Percentiles rank a stretch among this genome's conserved stretches.
Evolutionary conservation across 2,888 invertebrate species (phyloP).

Genomic region (Sphaeridia pumilis): DNA sequence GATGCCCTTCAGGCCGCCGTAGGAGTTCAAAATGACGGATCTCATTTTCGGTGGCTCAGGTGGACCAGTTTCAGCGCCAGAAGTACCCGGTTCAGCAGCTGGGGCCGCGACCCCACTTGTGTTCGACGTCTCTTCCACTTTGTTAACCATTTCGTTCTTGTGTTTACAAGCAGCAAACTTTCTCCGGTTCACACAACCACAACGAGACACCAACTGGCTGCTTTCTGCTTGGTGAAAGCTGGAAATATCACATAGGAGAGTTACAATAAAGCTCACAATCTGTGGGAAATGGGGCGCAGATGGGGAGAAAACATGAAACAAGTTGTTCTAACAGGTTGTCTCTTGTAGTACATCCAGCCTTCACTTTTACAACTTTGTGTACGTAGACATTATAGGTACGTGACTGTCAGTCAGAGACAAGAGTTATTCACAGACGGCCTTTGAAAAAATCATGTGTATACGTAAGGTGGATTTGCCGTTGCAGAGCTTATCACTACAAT

Average conservation of each 20-base stretch:
- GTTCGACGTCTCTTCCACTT: slow-evolving; percentile 3
- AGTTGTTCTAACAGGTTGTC: too few species aligned
- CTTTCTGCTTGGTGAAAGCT: neutral
- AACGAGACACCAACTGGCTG: neutral
- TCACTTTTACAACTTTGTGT: too few species aligned
- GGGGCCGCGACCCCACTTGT: slow-evolving; percentile 11
- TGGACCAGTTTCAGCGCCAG: slow-evolving; percentile 35
- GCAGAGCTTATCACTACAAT: too few species aligned
- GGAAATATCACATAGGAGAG: neutral
- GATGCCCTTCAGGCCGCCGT: slow-evolving; percentile 69
- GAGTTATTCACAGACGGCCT: too few species aligned
- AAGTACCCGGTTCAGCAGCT: slow-evolving; percentile 15
- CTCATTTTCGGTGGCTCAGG: slow-evolving; percentile 64
- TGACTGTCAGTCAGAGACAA: too few species aligned
- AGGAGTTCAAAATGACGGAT: slow-evolving; percentile 69
- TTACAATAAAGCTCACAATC: neutral
- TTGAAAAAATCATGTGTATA: too few species aligned
- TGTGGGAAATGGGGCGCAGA: neutral
- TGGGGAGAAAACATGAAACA: too few species aligned
- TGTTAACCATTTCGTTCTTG: slow-evolving; percentile 15
- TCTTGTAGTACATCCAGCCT: too few species aligned
- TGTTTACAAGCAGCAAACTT: too few species aligned
- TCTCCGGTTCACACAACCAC: neutral
- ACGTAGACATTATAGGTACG: too few species aligned
- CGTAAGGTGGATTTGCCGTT: too few species aligned